Conservation (phyloP, 1,140 invertebrate genomes). For the Telenomus remus region DNA sequence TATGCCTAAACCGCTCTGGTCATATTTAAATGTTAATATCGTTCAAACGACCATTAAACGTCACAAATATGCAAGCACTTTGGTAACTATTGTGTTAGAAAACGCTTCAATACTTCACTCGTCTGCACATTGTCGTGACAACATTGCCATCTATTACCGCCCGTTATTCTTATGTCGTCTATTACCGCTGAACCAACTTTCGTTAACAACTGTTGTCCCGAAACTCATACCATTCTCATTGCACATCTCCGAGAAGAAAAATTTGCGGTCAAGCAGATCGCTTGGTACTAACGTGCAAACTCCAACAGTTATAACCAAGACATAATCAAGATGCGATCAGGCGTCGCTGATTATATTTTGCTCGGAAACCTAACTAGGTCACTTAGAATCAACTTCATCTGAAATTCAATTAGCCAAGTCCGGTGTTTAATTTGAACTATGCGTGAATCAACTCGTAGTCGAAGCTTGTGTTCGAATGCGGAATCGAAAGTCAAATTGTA, state of each 20-base stretch:
- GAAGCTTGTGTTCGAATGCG: conserved; percentile 9
- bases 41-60: conserved; percentile 58
- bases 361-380: conserved; percentile 36
- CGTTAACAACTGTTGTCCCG: neutral
- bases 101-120: conserved; percentile 52
- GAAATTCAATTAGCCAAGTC: conserved; percentile 38
- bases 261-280: neutral
- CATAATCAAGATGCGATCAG: conserved; percentile 21
- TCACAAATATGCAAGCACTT: conserved; percentile 59
- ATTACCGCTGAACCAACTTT: conserved; percentile 31
- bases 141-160: conserved; percentile 47
- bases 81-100: conserved; percentile 56
- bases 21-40: conserved; percentile 63
- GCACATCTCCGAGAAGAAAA: neutral
- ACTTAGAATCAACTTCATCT: conserved; percentile 28
- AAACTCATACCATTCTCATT: conserved; percentile 9
- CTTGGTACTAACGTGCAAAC: neutral
- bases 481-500: conserved; percentile 15
- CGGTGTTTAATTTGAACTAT: conserved; percentile 36
- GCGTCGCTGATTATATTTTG: conserved; percentile 33
- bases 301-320: conserved; percentile 3
- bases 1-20: conserved; percentile 50
- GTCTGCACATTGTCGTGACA: conserved; percentile 57
- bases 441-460: conserved; percentile 5
- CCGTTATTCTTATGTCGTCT: conserved; percentile 17